Evolutionary conservation across 30 jellyfish, hydroid and myxozoan species (phyloP), one percentile per base, ranked within the genome.

Genomic region (Aurelia sp.): DNA sequence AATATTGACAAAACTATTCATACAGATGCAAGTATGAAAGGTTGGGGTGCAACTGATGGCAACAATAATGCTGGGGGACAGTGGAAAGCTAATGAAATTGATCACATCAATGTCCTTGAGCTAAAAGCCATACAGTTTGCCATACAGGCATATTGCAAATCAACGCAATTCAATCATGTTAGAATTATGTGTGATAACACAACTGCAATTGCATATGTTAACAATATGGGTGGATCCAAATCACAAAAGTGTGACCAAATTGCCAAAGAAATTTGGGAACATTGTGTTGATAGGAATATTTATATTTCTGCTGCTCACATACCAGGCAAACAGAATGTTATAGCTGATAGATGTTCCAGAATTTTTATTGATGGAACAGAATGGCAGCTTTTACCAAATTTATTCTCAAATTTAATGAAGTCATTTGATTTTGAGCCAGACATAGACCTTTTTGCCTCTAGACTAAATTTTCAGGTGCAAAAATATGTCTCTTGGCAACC

Each of bases 31-130:
- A 52, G 63, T 70, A 31, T 19, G 13, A 64, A 13, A n/a, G 91
- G 91, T 47, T 81, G 91, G 91, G 84, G 85, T 20, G 84, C 85
- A 20, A 55, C 74, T 48, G 77, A 52, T 35, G 84, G 84, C 20
- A 67, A 27, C 77, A 63, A 73, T 35, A 81, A 50, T 27, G 33
- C 33, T 27, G 33, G 33, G 33, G 33, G 33, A 27, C n/a, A n/a
- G n/a, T n/a, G 86, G 86, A 21, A 9, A 30, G 50, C 65, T 55
- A 47, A 72, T 40, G 86, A 74, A 53, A 74, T 33, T 13, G 30
- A 50, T 12, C 86, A 74, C 52, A 78, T 78, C 22, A 63, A 78
- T 33, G 3, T 21, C 60, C 53, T 63, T 33, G 85, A 40, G 22
- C 91, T 67, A 12, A 24, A 65, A 48, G 65, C 74, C 38, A 58